Conservation (phyloP, 2,113 vertebrate genomes). For the Vulpes lagopus region DNA sequence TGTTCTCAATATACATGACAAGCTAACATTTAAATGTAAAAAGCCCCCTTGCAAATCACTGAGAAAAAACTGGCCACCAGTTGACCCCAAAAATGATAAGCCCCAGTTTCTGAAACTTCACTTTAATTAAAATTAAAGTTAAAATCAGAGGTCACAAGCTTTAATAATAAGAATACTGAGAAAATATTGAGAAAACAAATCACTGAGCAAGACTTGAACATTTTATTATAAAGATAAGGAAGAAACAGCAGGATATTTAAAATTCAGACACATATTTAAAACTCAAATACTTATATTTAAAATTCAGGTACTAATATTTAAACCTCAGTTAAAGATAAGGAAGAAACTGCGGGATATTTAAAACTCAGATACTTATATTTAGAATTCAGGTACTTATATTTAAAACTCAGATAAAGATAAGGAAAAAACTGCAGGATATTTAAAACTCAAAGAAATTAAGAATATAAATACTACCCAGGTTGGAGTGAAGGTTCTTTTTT, state of each 20-base stretch:
- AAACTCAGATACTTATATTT: neutral
- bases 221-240: constrained; percentile 41
- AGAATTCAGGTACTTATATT: constrained; percentile 11
- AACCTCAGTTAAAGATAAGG: neutral
- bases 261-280: neutral
- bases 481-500: neutral
- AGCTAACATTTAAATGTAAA: neutral
- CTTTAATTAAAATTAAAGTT: constrained; percentile 50
- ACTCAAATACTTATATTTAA: neutral
- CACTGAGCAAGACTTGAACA: neutral
- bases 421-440: neutral
- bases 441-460: constrained; percentile 60
- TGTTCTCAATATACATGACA: neutral
- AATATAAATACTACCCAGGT: neutral
- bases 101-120: neutral
- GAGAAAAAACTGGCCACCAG: neutral
- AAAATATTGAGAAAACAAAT: constrained; percentile 1
- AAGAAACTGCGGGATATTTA: neutral
- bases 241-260: constrained; percentile 16
- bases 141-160: constrained; percentile 3
- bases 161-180: neutral
- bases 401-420: constrained; percentile 33
- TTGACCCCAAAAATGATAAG: neutral
- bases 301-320: neutral
- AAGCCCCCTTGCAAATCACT: neutral